These are phyloP conservation scores for Xylocampa areola DNA, from an alignment of 2,888 invertebrate species.

Conservation along the genomic window DNA sequence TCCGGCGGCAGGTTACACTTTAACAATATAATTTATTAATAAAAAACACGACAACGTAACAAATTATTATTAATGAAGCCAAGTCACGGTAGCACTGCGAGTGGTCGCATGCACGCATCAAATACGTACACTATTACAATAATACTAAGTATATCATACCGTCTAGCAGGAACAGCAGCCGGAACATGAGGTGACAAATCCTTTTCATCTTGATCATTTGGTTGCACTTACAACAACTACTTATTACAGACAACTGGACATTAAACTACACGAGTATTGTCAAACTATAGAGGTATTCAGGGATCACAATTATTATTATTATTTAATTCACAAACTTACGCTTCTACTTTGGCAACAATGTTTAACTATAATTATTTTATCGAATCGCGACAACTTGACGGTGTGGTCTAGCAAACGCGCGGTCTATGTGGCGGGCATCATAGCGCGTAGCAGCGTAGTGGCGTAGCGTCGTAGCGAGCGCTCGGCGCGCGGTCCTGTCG, in stretches of 20 bases:
- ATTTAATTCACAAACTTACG: conserved; percentile 45
- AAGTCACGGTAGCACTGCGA: background rate
- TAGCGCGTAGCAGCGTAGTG: conserved; percentile 49
- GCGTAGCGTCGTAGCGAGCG: conserved; percentile 56
- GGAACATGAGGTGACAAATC: conserved; percentile 84
- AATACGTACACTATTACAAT: background rate
- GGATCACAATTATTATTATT: conserved; percentile 46
- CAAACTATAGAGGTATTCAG: conserved; percentile 49
- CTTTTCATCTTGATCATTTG: conserved; percentile 82
- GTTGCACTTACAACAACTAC: conserved; percentile 57
- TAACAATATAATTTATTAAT: conserved; percentile 37
- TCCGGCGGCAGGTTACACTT: conserved; percentile 13
- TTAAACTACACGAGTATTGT: conserved; percentile 54
- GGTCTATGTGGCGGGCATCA: conserved; percentile 34
- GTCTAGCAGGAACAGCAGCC: conserved; percentile 82
- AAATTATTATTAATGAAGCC: conserved; percentile 11
- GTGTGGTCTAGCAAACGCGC: conserved; percentile 4
- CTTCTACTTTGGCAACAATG: conserved; percentile 19
- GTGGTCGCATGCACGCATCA: conserved; percentile 6
- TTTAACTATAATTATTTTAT: conserved; percentile 7
- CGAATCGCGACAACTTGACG: conserved; percentile 5
- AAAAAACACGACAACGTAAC: conserved; percentile 17
- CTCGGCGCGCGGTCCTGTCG: conserved; percentile 54
- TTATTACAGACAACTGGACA: conserved; percentile 36
- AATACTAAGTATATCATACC: conserved; percentile 65